Base-by-base conservation (phyloP, 1,140 invertebrate species). In the Megathymus violae region DNA sequence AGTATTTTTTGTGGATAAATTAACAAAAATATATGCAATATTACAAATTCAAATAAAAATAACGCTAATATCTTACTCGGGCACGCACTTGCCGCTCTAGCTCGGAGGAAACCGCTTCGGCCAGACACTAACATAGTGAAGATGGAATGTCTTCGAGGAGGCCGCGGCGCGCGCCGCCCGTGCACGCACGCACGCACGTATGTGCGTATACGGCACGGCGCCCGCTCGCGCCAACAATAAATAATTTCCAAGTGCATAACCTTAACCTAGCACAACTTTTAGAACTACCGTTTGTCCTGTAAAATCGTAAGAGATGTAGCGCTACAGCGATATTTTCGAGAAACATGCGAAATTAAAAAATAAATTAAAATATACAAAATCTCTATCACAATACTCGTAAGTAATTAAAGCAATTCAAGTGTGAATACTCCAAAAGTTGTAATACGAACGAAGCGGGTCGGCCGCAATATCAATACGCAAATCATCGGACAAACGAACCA, bases 331-430 rank as follows among this genome's bases (percentile, higher is more conserved):
- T 78, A 65, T 74, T 85, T 82, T 78, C 76, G 77, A 87, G 71
- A 82, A 84, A 76, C 78, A 82, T 90, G 85, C 83, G 80, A 89
- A 89, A 88, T 85, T 87, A 86, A 84, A 81, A 83, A 84, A 88
- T 88, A 90, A 90, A 89, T 88, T 89, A 90, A 85, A 89, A 87
- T 89, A 90, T 88, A 90, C 86, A 89, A 90, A 89, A 90, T 88
- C 85, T 90, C 88, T 90, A 90, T 89, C 88, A 89, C 88, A 90
- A 90, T 89, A 89, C 85, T 89, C 85, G 88, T 88, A 90, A 90
- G 88, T 89, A 90, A 90, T 90, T 90, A 88, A 90, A 90, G 88
- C 88, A 80, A 88, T 87, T 86, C 82, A 87, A 80, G 76, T 86
- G 84, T 86, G 85, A 88, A 88, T 88, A 86, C 85, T 88, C 82